Evolutionary conservation across 1,140 invertebrate genomes (phyloP).

Genomic region (Harpegnathos saltator): DNA sequence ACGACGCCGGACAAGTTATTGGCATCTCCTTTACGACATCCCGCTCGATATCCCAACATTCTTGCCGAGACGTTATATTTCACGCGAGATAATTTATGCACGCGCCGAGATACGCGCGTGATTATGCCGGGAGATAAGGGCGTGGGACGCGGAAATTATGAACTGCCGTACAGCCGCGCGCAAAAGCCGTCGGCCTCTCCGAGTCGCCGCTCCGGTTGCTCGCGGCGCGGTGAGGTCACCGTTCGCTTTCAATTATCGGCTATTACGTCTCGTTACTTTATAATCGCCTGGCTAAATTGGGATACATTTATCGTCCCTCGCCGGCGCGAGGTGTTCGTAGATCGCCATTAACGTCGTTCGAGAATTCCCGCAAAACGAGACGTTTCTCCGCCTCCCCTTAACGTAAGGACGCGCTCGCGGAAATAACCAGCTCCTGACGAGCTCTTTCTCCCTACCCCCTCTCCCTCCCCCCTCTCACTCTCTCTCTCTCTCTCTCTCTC

Average conservation of each 20-base stretch:
- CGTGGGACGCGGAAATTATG: slow-evolving; percentile 79
- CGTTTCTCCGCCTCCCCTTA: neutral
- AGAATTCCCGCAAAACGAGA: too few relatives aligned
- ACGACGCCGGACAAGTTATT: slow-evolving; percentile 71
- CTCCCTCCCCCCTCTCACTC: too few relatives aligned
- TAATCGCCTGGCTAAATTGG: too few relatives aligned
- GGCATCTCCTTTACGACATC: slow-evolving; percentile 66
- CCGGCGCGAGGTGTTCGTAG: too few relatives aligned
- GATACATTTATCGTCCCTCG: too few relatives aligned
- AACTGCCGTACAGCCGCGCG: slow-evolving; percentile 69
- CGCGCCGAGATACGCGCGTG: slow-evolving; percentile 72
- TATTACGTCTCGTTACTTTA: neutral
- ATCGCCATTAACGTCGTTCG: too few relatives aligned
- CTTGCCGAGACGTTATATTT: slow-evolving; percentile 67
- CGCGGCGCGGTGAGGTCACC: too few relatives aligned
- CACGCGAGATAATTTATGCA: slow-evolving; percentile 76
- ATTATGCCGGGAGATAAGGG: slow-evolving; percentile 77
- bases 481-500: too few relatives aligned
- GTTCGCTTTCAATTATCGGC: neutral
- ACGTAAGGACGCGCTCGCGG: neutral
- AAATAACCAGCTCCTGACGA: slow-evolving; percentile 3
- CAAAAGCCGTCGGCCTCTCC: too few relatives aligned
- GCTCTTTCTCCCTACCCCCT: too few relatives aligned
- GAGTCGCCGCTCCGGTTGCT: neutral
- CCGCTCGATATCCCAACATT: slow-evolving; percentile 61